Evolutionary conservation across 2,797 vertebrate genomes (phyloP).

Genomic region (Lepilemur septentrionalis): DNA sequence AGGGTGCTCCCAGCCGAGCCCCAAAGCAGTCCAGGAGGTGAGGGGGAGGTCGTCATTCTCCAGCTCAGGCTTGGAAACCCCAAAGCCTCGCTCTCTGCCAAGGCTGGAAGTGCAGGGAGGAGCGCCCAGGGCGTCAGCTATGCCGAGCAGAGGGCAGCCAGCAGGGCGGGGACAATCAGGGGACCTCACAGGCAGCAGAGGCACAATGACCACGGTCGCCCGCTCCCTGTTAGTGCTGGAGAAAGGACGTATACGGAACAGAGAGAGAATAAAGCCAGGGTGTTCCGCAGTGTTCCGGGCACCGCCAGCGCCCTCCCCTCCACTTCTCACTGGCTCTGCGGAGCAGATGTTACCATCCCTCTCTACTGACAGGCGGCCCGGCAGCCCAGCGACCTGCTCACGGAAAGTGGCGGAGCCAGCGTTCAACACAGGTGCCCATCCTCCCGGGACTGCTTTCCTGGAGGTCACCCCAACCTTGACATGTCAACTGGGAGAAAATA

Average conservation of each 20-base stretch:
- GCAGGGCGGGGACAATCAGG: not conserved
- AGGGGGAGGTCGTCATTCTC: accelerated
- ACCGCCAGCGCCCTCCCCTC: not conserved
- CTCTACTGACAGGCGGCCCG: not conserved
- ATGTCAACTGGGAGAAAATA: not conserved
- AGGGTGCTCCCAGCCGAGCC: not conserved
- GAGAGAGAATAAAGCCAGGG: not conserved
- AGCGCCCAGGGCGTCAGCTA: not conserved
- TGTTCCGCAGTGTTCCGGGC: not conserved
- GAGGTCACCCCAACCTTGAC: not conserved
- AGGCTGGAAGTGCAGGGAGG: not conserved
- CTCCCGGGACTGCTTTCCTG: not conserved
- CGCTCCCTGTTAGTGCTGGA: accelerated
- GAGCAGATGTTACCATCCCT: not conserved
- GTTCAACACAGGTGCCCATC: not conserved
- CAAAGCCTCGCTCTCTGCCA: not conserved
- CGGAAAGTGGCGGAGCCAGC: not conserved
- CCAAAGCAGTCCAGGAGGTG: not conserved
- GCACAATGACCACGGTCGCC: not conserved
- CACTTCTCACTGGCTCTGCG: not conserved
- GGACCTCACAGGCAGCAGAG: accelerated
- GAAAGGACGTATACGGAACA: not conserved
- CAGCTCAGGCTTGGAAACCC: not conserved
- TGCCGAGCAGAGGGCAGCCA: not conserved
- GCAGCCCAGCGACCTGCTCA: not conserved